These are phyloP conservation scores for Falco novaeseelandiae DNA, from an alignment of 2,797 vertebrate genomes.

Conservation along the genomic window DNA sequence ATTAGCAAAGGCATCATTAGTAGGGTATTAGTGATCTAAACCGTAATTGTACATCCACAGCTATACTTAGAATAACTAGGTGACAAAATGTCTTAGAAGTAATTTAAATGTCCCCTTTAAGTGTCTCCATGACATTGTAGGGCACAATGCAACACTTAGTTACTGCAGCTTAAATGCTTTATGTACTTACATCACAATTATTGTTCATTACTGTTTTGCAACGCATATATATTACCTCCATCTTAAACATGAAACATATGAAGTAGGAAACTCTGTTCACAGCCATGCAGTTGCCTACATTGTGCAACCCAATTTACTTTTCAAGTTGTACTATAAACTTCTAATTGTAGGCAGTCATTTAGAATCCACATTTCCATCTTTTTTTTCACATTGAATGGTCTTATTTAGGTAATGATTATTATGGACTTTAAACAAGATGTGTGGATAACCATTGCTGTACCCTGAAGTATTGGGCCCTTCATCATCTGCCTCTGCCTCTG, in stretches of 20 bases:
- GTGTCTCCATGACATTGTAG: background rate
- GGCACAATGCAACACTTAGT: background rate
- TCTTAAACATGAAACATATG: background rate
- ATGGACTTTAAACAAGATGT: background rate
- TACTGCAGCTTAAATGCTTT: background rate
- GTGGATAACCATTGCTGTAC: background rate
- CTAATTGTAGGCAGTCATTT: background rate
- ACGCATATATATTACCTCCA: background rate
- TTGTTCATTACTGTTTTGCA: background rate
- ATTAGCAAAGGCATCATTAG: background rate
- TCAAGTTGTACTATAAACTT: background rate
- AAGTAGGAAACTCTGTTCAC: background rate
- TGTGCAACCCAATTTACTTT: background rate
- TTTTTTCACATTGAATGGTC: background rate
- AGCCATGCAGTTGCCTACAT: background rate
- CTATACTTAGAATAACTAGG: background rate
- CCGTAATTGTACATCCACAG: background rate
- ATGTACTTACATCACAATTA: background rate
- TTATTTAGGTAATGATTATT: background rate
- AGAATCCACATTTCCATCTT: background rate
- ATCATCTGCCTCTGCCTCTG: background rate
- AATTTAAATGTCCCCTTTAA: conserved; percentile 4
- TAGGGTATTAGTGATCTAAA: background rate
- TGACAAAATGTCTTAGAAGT: background rate
- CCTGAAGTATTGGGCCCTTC: background rate